Base-by-base conservation (phyloP, 2,888 invertebrate species). In the Leptarthrus brevirostris region DNA sequence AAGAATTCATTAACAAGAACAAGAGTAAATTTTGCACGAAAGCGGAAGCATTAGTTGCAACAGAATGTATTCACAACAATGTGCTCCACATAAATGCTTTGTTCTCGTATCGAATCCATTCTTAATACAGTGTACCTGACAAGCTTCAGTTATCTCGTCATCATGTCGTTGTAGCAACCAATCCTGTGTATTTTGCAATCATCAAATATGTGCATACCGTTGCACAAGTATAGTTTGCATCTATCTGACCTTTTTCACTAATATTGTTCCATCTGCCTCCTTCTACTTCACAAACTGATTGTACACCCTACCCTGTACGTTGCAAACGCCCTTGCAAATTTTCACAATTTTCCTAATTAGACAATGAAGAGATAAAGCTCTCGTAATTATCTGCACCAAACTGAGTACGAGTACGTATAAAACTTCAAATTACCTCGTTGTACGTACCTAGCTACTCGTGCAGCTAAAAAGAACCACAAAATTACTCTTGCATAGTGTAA, bases 281-380 rank as follows among this genome's bases (percentile, higher is more conserved):
- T 18, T 3, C 52, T 20, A 18, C 20, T 20, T 4, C 14, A 20
- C 6, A 20, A 52, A 52, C 52, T 52, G 52, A 52, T 20, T 52
- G 52, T 22, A 6, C 52, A 52, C 52, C 52, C 18, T n/a, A n/a
- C n/a, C 20, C 10, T 52, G 22, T 18, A 10, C 52, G 5, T 6
- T 2, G n/a, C n/a, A n/a, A 47, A 71, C 44, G 52, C 30, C 12
- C 30, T 20, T 73, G 53, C 53, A 66, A 74, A 74, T 74, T 74
- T 74, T 74, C 69, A 44, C 54, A 54, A 74, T 66, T 74, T 74
- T 53, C 66, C 69, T 74, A 74, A 74, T 74, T 74, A 74, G 69
- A 69, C 74, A 69, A 74, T 66, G 69, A 74, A 69, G 74, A 74
- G 69, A 69, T 69, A 74, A 74, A 54, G 40, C 30, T 40, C 14